Percentiles rank a stretch among this genome's conserved stretches.
Evolutionary conservation across 2,888 invertebrate genomes (phyloP).

Genomic region (Ectemnius continuus): DNA sequence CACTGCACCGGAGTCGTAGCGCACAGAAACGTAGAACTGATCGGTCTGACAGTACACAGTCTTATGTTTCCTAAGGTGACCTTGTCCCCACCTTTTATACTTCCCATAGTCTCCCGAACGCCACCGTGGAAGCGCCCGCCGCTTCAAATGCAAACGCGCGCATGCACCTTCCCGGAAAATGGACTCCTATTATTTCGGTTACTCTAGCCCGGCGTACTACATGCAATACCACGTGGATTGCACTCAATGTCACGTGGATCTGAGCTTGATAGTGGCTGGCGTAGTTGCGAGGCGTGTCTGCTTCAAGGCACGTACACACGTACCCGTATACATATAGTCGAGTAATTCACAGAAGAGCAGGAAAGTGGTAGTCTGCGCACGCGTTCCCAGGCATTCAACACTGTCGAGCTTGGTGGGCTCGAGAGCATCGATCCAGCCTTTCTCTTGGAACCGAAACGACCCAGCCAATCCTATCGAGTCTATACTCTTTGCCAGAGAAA

Average conservation of each 20-base stretch:
- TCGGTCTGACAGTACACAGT: conserved; percentile 67
- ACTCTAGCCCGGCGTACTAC: too few relatives aligned
- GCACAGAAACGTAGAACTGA: conserved; percentile 43
- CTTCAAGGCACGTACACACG: conserved; percentile 24
- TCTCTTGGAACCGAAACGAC: conserved; percentile 29
- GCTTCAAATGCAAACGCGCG: conserved; percentile 14
- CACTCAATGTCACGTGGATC: neutral
- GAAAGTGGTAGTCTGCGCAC: conserved; percentile 42
- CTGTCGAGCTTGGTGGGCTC: neutral
- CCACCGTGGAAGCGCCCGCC: conserved; percentile 3
- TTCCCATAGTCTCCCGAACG: conserved; percentile 7
- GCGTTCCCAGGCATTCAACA: conserved; percentile 49
- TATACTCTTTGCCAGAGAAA: conserved; percentile 9
- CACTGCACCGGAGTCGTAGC: conserved; percentile 2
- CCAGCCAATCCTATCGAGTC: conserved; percentile 29
- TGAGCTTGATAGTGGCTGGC: neutral
- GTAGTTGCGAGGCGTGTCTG: conserved; percentile 17
- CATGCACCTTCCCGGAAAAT: neutral
- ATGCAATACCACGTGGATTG: too few relatives aligned
- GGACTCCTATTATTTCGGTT: neutral
- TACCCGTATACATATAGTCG: too few relatives aligned
- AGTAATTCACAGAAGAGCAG: conserved; percentile 32
- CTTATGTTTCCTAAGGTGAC: conserved; percentile 71
- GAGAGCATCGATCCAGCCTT: conserved; percentile 52
- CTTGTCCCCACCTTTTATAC: conserved; percentile 73